Evolutionary conservation across 2,888 invertebrate species (phyloP).

Genomic region (Dilophus febrilis): DNA sequence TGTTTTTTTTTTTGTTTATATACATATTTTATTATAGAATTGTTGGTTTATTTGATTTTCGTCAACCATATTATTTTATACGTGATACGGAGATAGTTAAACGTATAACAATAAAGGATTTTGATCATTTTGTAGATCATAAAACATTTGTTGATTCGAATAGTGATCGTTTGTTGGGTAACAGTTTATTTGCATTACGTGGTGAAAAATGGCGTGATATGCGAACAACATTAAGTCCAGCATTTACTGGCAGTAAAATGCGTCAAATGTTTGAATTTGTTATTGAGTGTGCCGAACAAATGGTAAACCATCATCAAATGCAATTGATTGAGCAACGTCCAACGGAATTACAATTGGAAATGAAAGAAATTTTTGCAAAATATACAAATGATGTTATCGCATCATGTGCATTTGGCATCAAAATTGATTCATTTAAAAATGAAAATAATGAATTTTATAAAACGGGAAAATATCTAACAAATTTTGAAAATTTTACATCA

Average conservation of each 20-base stretch:
- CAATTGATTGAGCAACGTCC: slow-evolving; percentile 1
- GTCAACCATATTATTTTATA: slow-evolving; percentile 28
- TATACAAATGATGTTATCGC: slow-evolving; percentile 31
- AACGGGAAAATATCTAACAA: slow-evolving; percentile 23
- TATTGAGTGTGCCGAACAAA: slow-evolving; percentile 18
- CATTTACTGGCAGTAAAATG: slow-evolving; percentile 33
- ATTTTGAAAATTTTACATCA: neutral
- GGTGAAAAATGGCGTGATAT: slow-evolving; percentile 30
- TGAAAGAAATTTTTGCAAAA: slow-evolving; percentile 25
- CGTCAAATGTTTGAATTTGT: slow-evolving; percentile 29
- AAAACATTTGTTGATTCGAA: slow-evolving; percentile 24
- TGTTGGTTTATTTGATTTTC: slow-evolving; percentile 32
- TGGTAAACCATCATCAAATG: no score
- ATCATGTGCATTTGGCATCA: slow-evolving; percentile 30
- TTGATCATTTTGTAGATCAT: slow-evolving; percentile 37
- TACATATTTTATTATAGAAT: no score
- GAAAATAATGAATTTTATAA: slow-evolving; percentile 35
- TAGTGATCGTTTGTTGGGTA: slow-evolving; percentile 33
- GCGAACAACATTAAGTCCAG: slow-evolving; percentile 30
- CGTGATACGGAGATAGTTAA: slow-evolving; percentile 38
- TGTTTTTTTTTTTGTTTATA: no score
- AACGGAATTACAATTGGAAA: slow-evolving; percentile 14
- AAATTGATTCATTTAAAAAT: slow-evolving; percentile 35
- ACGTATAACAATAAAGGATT: slow-evolving; percentile 36
- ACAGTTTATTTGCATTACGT: slow-evolving; percentile 30